Conservation (phyloP, 1,140 invertebrate species). For the Aphelinus certus region DNA sequence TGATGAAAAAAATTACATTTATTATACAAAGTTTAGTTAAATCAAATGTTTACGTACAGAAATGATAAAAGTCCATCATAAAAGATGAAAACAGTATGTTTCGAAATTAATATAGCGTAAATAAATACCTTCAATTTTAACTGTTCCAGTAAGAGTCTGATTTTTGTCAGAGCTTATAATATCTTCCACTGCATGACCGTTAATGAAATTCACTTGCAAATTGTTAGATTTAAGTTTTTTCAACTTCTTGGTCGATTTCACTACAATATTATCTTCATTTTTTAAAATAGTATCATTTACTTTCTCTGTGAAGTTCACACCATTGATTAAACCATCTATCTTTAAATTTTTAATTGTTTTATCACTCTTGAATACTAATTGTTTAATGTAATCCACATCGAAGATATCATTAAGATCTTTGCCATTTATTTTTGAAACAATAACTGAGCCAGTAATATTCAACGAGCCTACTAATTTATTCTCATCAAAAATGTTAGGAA, state of each 20-base stretch:
- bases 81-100: no score
- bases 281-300: slow-evolving; percentile 48
- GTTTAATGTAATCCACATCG: slow-evolving; percentile 30
- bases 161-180: slow-evolving; percentile 45
- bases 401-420: slow-evolving; percentile 41
- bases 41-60: no score
- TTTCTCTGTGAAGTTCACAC: slow-evolving; percentile 46
- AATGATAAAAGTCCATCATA: no score
- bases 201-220: slow-evolving; percentile 44
- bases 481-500: slow-evolving; percentile 7
- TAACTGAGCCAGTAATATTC: slow-evolving; percentile 44
- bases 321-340: slow-evolving; percentile 47
- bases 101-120: no score
- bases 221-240: slow-evolving; percentile 32
- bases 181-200: slow-evolving; percentile 42
- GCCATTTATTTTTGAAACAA: slow-evolving; percentile 43
- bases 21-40: no score
- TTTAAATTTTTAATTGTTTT: slow-evolving; percentile 46
- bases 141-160: slow-evolving; percentile 48
- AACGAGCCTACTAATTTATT: slow-evolving; percentile 35
- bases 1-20: no score
- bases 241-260: slow-evolving; percentile 45
- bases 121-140: slow-evolving; percentile 48
- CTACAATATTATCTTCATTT: slow-evolving; percentile 41
- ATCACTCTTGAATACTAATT: slow-evolving; percentile 43